Percentiles rank a stretch among this genome's conserved stretches.
These are phyloP conservation scores for Epinephelus fuscoguttatus DNA, from an alignment of 2,113 vertebrate species.

Conservation along the genomic window DNA sequence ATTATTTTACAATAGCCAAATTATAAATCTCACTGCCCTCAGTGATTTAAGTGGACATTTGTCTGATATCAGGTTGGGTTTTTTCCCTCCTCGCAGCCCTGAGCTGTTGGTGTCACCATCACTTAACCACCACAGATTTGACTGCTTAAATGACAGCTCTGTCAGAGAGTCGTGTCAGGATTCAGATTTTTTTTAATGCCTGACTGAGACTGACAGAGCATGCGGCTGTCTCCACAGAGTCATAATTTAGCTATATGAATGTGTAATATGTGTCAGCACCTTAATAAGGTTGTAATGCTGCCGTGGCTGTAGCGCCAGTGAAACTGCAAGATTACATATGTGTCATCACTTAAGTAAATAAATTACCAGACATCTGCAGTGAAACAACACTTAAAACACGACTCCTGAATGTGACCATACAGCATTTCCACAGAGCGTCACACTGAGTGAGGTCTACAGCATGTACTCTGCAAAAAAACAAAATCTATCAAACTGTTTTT, in stretches of 20 bases:
- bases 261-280: slow-evolving; percentile 6
- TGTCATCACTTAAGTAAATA: slow-evolving; percentile 31
- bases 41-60: slow-evolving; percentile 65
- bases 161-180: slow-evolving; percentile 45
- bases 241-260: slow-evolving; percentile 21
- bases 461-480: slow-evolving; percentile 64
- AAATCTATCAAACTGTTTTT: slow-evolving; percentile 78
- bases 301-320: slow-evolving; percentile 16
- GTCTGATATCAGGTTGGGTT: slow-evolving; percentile 52
- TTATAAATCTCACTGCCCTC: slow-evolving; percentile 72
- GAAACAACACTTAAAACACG: slow-evolving; percentile 34
- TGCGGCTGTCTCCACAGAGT: slow-evolving; percentile 5
- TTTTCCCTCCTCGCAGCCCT: slow-evolving; percentile 54
- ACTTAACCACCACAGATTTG: slow-evolving; percentile 45
- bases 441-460: slow-evolving; percentile 49
- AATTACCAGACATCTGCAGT: slow-evolving; percentile 33
- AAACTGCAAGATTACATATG: slow-evolving; percentile 29
- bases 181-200: slow-evolving; percentile 28
- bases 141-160: slow-evolving; percentile 57
- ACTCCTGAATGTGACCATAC: slow-evolving; percentile 34
- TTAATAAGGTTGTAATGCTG: slow-evolving; percentile 13
- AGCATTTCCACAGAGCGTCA: slow-evolving; percentile 49
- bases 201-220: slow-evolving; percentile 32
- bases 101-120: slow-evolving; percentile 67
- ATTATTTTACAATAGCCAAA: slow-evolving; percentile 79